phyloP scores from a whole-genome alignment of 2,113 vertebrate species.

The Oryzias curvinotus region DNA sequence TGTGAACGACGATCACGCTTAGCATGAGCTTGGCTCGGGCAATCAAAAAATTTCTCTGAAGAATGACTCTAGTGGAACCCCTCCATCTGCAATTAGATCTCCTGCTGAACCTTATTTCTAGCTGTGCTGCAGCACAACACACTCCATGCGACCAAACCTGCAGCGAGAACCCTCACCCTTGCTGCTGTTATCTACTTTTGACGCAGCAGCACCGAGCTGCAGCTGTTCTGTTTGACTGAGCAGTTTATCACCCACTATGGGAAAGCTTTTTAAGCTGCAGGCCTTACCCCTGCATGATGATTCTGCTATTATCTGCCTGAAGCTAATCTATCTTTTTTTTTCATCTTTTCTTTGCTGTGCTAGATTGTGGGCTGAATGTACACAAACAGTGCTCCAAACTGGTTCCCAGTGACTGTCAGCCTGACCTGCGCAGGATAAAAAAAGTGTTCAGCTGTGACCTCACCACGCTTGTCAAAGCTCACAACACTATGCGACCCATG shows the following conservation, averaged over 20 bases:
- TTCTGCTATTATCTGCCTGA: constrained; percentile 41
- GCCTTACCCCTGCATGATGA: constrained; percentile 33
- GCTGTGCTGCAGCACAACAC: constrained; percentile 15
- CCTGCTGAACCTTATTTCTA: constrained; percentile 21
- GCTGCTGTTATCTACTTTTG: constrained; percentile 44
- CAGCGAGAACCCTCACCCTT: constrained; percentile 12
- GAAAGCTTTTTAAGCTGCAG: constrained; percentile 39
- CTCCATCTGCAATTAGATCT: not conserved
- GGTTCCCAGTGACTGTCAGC: constrained; percentile 95
- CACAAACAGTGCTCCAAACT: constrained; percentile 98
- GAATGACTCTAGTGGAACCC: constrained; percentile 9
- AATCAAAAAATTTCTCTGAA: constrained; percentile 31
- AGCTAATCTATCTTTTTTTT: constrained; percentile 29
- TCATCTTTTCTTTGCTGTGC: constrained; percentile 20
- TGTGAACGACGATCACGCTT: constrained; percentile 18
- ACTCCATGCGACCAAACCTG: constrained; percentile 28
- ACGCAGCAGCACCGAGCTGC: constrained; percentile 16
- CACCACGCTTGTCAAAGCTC: constrained; percentile 95
- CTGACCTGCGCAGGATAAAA: constrained; percentile 95
- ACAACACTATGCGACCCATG: constrained; percentile 92
- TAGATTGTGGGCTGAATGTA: constrained; percentile 95
- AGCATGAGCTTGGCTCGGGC: constrained; percentile 11
- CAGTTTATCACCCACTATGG: constrained; percentile 48
- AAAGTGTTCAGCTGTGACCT: constrained; percentile 97
- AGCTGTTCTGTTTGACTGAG: constrained; percentile 40